Evolutionary conservation across 1,140 invertebrate genomes (phyloP).

Genomic region (Gryllus bimaculatus): DNA sequence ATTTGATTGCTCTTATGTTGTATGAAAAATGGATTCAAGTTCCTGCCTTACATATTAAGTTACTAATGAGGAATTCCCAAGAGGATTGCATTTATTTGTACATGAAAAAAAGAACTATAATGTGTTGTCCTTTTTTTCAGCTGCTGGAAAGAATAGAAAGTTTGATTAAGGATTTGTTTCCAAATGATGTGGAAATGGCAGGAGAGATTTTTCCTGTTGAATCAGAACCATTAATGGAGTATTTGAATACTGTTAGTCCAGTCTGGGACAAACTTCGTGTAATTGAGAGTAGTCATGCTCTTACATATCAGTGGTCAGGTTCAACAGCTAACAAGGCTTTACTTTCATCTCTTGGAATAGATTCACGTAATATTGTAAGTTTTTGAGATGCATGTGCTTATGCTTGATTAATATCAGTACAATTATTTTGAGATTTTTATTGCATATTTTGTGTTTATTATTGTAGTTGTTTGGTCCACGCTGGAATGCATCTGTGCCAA

Average conservation of each 20-base stretch:
- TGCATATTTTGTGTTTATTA: not conserved
- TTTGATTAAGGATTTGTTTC: conserved; percentile 36
- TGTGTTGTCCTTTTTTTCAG: conserved; percentile 26
- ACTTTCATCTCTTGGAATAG: conserved; percentile 62
- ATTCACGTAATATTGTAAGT: conserved; percentile 76
- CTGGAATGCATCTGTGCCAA: conserved; percentile 65
- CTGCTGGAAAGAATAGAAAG: conserved; percentile 36
- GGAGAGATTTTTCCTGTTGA: not conserved
- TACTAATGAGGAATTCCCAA: not conserved
- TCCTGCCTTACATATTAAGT: not conserved
- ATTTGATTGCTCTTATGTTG: not conserved
- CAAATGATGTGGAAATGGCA: conserved; percentile 16
- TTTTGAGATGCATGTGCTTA: not conserved
- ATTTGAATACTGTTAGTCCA: not conserved
- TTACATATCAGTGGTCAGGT: conserved; percentile 60
- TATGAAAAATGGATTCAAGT: not conserved
- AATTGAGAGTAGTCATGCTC: conserved; percentile 56
- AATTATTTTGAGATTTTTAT: not conserved
- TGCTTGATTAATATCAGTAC: not conserved
- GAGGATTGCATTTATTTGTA: too few species aligned
- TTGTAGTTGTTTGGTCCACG: conserved; percentile 62
- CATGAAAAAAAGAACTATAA: not conserved
- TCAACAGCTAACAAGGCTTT: conserved; percentile 57
- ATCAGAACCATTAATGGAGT: not conserved
- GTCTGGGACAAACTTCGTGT: conserved; percentile 47